Percentiles rank a stretch among this genome's conserved stretches.
Evolutionary conservation across 2,797 vertebrate species (phyloP).

Genomic region (Gymnoscopelus braueri): DNA sequence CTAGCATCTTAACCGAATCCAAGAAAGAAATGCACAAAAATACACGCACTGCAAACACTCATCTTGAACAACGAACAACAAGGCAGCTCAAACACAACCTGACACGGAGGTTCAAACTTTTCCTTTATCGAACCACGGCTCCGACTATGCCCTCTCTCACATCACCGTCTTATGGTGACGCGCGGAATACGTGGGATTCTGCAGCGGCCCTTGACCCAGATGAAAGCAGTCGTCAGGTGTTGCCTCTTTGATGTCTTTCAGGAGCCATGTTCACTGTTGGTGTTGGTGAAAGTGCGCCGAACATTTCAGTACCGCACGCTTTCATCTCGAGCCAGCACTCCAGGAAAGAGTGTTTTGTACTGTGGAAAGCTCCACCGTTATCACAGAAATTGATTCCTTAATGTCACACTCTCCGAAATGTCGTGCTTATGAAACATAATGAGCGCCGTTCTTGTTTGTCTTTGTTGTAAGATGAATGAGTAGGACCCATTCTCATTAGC

Average conservation of each 20-base stretch:
- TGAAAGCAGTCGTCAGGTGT: slow-evolving; percentile 68
- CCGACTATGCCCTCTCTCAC: slow-evolving; percentile 56
- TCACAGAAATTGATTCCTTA: slow-evolving; percentile 68
- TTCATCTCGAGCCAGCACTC: slow-evolving; percentile 57
- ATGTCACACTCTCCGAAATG: slow-evolving; percentile 71
- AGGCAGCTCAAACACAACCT: slow-evolving; percentile 63
- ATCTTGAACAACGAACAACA: slow-evolving; percentile 66
- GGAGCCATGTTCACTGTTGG: slow-evolving; percentile 66
- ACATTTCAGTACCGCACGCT: slow-evolving; percentile 56
- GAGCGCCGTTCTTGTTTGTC: slow-evolving; percentile 60
- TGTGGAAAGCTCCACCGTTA: slow-evolving; percentile 48
- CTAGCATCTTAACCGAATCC: not conserved
- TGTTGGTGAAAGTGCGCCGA: slow-evolving; percentile 51
- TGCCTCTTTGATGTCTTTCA: slow-evolving; percentile 75
- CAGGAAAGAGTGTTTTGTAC: slow-evolving; percentile 53
- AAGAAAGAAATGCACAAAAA: not conserved
- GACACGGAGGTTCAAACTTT: slow-evolving; percentile 66
- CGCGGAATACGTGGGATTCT: slow-evolving; percentile 66
- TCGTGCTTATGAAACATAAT: slow-evolving; percentile 69
- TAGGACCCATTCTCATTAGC: slow-evolving; percentile 63
- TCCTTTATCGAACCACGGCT: slow-evolving; percentile 50
- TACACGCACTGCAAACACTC: too few relatives aligned
- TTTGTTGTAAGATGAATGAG: slow-evolving; percentile 59
- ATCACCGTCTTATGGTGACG: slow-evolving; percentile 62
- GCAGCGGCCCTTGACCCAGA: slow-evolving; percentile 72